A percentile compares a stretch with the other conserved stretches of the same genome.
phyloP scores from a whole-genome alignment of 2,888 invertebrate species.

The Thysanoteuthis rhombus region DNA sequence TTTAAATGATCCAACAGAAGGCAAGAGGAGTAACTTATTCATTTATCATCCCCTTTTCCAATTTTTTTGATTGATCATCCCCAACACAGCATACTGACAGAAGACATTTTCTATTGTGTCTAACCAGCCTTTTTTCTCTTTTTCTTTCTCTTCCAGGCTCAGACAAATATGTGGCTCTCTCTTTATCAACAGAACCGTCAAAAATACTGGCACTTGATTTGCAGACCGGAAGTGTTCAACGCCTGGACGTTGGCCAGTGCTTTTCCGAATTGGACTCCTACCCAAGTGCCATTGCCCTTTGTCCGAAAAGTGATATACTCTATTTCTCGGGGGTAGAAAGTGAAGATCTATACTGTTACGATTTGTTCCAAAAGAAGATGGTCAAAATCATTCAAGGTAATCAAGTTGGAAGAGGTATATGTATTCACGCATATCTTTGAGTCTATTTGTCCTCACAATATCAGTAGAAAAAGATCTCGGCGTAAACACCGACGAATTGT shows the following conservation, averaged over 20 bases:
- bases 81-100: too few relatives aligned
- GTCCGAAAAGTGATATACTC: neutral
- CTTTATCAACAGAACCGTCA: neutral
- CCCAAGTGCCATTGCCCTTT: neutral
- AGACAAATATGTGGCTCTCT: neutral
- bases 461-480: too few relatives aligned
- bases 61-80: too few relatives aligned
- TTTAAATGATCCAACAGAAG: too few relatives aligned
- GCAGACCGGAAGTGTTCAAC: neutral
- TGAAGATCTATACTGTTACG: neutral
- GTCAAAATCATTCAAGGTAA: neutral
- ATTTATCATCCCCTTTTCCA: too few relatives aligned
- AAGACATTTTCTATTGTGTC: too few relatives aligned
- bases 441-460: too few relatives aligned
- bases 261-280: neutral
- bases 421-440: too few relatives aligned
- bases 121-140: too few relatives aligned
- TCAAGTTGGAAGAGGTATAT: too few relatives aligned
- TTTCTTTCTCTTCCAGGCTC: neutral
- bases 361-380: neutral
- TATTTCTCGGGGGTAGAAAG: neutral
- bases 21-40: too few relatives aligned
- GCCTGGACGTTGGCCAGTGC: neutral
- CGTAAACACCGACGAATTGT: too few relatives aligned
- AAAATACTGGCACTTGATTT: neutral